These are phyloP conservation scores for Pachymerium ferrugineum DNA, from an alignment of 2,888 invertebrate species.

Conservation along the genomic window DNA sequence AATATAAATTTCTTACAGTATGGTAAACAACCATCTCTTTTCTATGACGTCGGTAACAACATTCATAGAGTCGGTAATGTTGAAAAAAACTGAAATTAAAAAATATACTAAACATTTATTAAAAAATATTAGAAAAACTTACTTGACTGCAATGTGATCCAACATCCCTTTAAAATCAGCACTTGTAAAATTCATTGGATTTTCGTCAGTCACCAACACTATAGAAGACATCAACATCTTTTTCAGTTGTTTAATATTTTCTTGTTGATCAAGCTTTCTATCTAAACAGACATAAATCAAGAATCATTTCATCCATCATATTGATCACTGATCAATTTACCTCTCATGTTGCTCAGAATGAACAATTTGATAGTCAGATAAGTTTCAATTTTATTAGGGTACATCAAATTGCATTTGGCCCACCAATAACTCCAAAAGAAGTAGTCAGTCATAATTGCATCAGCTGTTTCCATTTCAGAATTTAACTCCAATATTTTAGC, in stretches of 20 bases:
- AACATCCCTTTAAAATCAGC: neutral
- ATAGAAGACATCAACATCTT: neutral
- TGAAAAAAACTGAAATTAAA: neutral
- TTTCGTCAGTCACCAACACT: neutral
- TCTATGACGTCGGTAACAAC: neutral
- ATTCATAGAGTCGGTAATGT: neutral
- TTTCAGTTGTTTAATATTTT: neutral
- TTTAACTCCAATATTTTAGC: neutral
- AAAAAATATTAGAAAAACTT: no score
- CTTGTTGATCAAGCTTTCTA: neutral
- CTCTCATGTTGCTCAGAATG: neutral
- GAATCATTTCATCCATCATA: no score
- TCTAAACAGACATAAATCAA: no score
- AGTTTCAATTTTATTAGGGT: neutral
- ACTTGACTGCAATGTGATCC: neutral
- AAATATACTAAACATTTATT: neutral
- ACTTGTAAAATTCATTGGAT: neutral
- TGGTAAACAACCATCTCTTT: neutral
- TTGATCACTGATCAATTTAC: no score
- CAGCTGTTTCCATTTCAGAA: neutral
- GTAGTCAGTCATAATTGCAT: neutral
- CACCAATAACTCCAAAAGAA: neutral
- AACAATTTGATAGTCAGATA: neutral
- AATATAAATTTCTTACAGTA: neutral
- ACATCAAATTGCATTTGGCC: neutral